Conservation (phyloP, 2,113 vertebrate genomes). For the Scatophagus argus region DNA sequence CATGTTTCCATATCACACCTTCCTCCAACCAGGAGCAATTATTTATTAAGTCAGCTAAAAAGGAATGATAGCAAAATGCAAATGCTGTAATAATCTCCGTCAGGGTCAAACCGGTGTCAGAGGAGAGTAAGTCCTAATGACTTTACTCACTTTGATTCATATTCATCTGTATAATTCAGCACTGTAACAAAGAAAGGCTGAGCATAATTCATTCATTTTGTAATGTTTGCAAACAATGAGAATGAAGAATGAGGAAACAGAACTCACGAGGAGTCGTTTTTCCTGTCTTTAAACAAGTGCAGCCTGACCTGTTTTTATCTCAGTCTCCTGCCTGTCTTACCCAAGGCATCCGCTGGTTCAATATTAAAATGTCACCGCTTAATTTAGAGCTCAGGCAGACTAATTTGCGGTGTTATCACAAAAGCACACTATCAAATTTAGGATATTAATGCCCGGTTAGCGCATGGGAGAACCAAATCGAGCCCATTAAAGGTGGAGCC, state of each 20-base stretch:
- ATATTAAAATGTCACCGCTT: slow-evolving; percentile 71
- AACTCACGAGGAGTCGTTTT: slow-evolving; percentile 14
- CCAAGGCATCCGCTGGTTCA: slow-evolving; percentile 35
- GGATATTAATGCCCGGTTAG: slow-evolving; percentile 40
- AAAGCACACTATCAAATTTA: slow-evolving; percentile 53
- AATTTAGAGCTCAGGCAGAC: slow-evolving; percentile 54
- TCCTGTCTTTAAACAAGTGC: slow-evolving; percentile 26
- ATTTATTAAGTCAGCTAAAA: slow-evolving; percentile 3
- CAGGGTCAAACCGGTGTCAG: background rate
- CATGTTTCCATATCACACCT: slow-evolving; percentile 23
- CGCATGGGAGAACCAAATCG: slow-evolving; percentile 15
- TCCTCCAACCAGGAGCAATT: slow-evolving; percentile 28
- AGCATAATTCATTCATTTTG: slow-evolving; percentile 18
- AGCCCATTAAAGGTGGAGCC: slow-evolving; percentile 30
- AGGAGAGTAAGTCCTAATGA: slow-evolving; percentile 13
- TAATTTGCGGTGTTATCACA: slow-evolving; percentile 61
- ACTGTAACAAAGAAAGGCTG: background rate
- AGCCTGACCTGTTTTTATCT: slow-evolving; percentile 60
- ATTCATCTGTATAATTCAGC: slow-evolving; percentile 42
- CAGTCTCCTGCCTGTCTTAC: slow-evolving; percentile 26
- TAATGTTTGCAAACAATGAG: background rate
- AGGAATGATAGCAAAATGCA: background rate
- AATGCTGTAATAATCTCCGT: slow-evolving; percentile 25
- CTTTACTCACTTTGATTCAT: slow-evolving; percentile 27
- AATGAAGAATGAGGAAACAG: slow-evolving; percentile 13